Percentiles rank a stretch among this genome's conserved stretches.
Conservation (phyloP, 2,797 vertebrate species). For the Adrianichthys oophorus region DNA sequence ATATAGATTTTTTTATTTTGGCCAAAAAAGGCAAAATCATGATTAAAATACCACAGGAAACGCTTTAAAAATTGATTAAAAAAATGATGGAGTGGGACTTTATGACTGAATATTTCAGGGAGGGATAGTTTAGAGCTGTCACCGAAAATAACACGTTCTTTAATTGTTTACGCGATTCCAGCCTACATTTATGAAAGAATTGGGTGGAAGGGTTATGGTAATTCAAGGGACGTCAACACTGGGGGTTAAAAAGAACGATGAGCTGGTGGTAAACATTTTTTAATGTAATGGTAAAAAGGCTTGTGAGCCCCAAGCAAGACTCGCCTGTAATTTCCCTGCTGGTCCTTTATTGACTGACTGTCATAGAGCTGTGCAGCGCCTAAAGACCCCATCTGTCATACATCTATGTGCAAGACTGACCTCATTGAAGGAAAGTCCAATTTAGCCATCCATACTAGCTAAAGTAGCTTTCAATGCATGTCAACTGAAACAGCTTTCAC, state of each 20-base stretch:
- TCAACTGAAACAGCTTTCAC: slow-evolving; percentile 15
- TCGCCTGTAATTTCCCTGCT: slow-evolving; percentile 54
- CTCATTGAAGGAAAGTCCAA: slow-evolving; percentile 1
- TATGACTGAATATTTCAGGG: too few species aligned
- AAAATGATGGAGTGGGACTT: too few species aligned
- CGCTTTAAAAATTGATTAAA: too few species aligned
- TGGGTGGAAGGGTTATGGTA: too few species aligned
- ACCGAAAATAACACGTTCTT: too few species aligned
- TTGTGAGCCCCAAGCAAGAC: slow-evolving; percentile 22
- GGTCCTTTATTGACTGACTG: slow-evolving; percentile 60
- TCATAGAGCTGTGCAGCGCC: slow-evolving; percentile 38
- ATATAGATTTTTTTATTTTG: too few species aligned
- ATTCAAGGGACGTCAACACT: too few species aligned
- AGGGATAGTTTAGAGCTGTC: too few species aligned
- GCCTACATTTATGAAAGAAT: too few species aligned
- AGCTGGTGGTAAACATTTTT: slow-evolving; percentile 45
- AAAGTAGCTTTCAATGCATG: slow-evolving; percentile 26
- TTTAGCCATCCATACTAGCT: slow-evolving; percentile 26
- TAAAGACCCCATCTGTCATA: slow-evolving; percentile 53
- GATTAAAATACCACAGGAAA: too few species aligned
- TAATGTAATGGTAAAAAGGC: slow-evolving; percentile 57
- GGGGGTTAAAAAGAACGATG: slow-evolving; percentile 32
- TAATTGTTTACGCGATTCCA: too few species aligned
- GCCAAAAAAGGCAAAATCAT: too few species aligned
- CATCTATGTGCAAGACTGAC: slow-evolving; percentile 28